Conservation (phyloP, 2,113 vertebrate genomes). For the Clarias batrachus region DNA sequence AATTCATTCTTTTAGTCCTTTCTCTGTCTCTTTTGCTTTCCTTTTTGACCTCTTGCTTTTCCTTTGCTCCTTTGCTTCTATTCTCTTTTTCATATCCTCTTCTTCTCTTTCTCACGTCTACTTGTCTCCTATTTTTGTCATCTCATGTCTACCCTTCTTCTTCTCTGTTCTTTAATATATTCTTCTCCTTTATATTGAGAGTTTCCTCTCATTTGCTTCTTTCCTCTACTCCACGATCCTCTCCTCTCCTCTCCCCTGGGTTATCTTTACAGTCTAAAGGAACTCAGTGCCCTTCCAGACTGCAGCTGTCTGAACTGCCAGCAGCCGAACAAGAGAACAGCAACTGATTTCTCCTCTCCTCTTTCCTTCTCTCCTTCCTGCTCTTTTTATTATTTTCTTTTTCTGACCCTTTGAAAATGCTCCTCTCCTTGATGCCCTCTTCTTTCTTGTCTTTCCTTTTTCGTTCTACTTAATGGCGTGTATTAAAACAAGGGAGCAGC, state of each 20-base stretch:
- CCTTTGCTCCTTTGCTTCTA: background rate
- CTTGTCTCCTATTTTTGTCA: background rate
- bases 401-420: background rate
- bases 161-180: background rate
- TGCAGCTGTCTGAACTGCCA: conserved; percentile 61
- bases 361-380: conserved; percentile 46
- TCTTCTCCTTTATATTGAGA: too few relatives aligned
- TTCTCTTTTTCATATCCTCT: background rate
- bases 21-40: background rate
- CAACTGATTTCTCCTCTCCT: conserved; percentile 33
- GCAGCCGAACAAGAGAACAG: conserved; percentile 63
- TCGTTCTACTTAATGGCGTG: conserved; percentile 51
- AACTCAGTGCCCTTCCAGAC: conserved; percentile 73
- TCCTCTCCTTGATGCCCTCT: background rate
- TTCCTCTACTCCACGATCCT: background rate
- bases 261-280: conserved; percentile 52
- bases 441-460: conserved; percentile 25
- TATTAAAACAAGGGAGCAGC: conserved; percentile 47
- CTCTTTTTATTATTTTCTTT: background rate
- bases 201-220: background rate
- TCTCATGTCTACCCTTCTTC: background rate
- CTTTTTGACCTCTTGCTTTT: background rate
- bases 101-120: background rate
- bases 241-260: background rate
- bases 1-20: background rate